Evolutionary conservation across 2,797 vertebrate species (phyloP).

Genomic region (Tokudaia tokunoshimensis): DNA sequence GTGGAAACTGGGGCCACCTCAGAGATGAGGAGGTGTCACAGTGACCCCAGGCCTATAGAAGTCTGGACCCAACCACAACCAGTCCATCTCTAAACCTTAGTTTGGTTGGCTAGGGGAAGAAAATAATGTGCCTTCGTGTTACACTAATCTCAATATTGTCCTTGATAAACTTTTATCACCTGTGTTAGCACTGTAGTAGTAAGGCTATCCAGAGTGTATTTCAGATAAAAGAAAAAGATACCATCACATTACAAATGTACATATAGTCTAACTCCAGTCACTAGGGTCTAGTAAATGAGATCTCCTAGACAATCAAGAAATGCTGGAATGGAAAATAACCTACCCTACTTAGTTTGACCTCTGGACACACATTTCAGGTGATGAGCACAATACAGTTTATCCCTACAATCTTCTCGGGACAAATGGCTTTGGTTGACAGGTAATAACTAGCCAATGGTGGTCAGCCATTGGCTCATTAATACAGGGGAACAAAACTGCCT

Average conservation of each 20-base stretch:
- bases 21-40: background rate
- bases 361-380: background rate
- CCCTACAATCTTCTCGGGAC: background rate
- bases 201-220: background rate
- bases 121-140: background rate
- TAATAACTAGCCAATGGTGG: background rate
- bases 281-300: background rate
- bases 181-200: background rate
- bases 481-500: background rate
- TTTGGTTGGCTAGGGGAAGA: background rate
- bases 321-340: background rate
- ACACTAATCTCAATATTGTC: background rate
- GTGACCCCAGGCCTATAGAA: background rate
- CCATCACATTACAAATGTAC: background rate
- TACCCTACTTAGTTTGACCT: background rate
- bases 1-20: background rate
- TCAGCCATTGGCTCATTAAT: background rate
- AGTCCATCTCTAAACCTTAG: background rate
- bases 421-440: background rate
- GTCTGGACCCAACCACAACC: background rate
- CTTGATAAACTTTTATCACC: background rate
- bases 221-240: conserved; percentile 5
- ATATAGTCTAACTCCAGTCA: background rate
- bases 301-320: background rate
- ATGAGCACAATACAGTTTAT: background rate